A percentile compares a stretch with the other conserved stretches of the same genome.
Conservation (phyloP, 2,113 vertebrate species). For the Pleuronectes platessa region DNA sequence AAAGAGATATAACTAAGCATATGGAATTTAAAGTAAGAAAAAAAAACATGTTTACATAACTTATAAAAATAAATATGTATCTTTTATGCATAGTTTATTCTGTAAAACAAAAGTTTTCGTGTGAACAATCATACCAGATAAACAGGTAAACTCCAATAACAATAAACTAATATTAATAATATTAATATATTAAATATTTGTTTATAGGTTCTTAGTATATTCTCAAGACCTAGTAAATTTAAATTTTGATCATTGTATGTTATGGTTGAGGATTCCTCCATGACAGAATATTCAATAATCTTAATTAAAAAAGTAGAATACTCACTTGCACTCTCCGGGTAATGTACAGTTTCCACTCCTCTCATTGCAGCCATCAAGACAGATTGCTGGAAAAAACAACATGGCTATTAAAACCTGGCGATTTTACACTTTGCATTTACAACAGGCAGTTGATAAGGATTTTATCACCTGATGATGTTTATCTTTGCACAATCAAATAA, state of each 20-base stretch:
- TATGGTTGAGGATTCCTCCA: no score
- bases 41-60: no score
- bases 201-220: not conserved
- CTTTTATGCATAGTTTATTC: no score
- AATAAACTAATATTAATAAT: no score
- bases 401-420: not conserved
- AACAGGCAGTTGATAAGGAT: slow-evolving; percentile 9
- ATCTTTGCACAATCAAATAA: slow-evolving; percentile 23
- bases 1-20: no score
- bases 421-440: not conserved
- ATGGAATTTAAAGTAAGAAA: no score
- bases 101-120: no score
- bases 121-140: no score
- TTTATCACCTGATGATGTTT: slow-evolving; percentile 1
- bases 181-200: not conserved
- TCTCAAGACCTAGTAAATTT: not conserved
- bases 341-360: slow-evolving; percentile 92
- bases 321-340: slow-evolving; percentile 97
- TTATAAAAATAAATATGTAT: no score
- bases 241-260: not conserved
- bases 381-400: slow-evolving; percentile 87
- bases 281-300: no score
- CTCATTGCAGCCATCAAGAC: slow-evolving; percentile 92
- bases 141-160: no score
- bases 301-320: slow-evolving; percentile 45